Percentiles rank a stretch among this genome's conserved stretches.
phyloP scores from a whole-genome alignment of 2,888 invertebrate species.

The Tolmerus cingulatus region DNA sequence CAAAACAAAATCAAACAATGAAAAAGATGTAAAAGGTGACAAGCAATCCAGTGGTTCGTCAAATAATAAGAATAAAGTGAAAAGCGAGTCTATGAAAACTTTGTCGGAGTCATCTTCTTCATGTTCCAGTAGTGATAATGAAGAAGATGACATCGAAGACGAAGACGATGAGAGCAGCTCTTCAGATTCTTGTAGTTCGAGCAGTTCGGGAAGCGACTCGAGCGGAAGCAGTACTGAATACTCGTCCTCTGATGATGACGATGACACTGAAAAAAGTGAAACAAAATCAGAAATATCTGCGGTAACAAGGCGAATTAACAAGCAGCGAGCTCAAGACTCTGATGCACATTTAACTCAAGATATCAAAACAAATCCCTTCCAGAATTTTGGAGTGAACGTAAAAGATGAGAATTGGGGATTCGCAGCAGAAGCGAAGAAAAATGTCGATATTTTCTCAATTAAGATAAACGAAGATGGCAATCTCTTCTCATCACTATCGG shows the following conservation, averaged over 20 bases:
- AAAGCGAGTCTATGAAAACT: conserved; percentile 12
- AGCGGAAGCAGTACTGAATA: conserved; percentile 56
- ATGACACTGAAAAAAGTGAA: conserved; percentile 53
- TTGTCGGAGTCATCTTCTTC: conserved; percentile 61
- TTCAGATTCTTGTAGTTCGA: conserved; percentile 59
- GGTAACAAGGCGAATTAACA: not conserved
- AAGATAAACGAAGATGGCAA: conserved; percentile 33
- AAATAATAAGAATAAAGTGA: not conserved
- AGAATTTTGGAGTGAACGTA: conserved; percentile 50
- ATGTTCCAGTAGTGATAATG: conserved; percentile 61
- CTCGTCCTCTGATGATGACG: conserved; percentile 58
- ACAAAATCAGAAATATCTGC: conserved; percentile 43
- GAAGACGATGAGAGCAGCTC: conserved; percentile 58
- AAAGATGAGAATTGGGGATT: conserved; percentile 67
- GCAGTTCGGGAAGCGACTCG: conserved; percentile 61
- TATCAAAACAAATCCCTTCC: conserved; percentile 50
- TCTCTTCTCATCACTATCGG: conserved; percentile 27
- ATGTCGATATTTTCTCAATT: conserved; percentile 60
- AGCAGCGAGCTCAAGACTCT: not conserved
- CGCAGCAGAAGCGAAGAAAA: conserved; percentile 69
- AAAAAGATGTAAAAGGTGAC: not conserved
- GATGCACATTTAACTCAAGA: not conserved
- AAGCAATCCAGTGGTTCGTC: not conserved
- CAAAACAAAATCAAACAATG: conserved; percentile 1
- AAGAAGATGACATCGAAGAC: conserved; percentile 59